Evolutionary conservation across 2,888 invertebrate species (phyloP).

Genomic region (Oscheius onirici): DNA sequence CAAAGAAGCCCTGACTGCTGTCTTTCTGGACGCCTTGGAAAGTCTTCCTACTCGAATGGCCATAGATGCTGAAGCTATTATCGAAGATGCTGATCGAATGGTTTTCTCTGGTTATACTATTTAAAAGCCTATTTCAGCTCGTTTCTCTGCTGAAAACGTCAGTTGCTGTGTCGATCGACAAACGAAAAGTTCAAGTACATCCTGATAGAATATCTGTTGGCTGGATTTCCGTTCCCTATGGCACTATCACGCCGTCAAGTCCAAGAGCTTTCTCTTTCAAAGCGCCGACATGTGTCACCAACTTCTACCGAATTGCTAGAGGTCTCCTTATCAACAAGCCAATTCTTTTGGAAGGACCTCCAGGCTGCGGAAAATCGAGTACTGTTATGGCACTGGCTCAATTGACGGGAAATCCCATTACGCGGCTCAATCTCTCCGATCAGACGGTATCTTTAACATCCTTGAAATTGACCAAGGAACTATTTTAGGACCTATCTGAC

Average conservation of each 20-base stretch:
- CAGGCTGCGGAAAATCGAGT: slow-evolving; percentile 98
- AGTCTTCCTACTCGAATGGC: slow-evolving; percentile 92
- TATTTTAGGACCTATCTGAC: slow-evolving; percentile 87
- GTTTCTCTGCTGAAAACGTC: not conserved
- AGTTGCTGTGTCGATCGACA: not conserved
- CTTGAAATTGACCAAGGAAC: not conserved
- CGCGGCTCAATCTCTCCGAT: slow-evolving; percentile 95
- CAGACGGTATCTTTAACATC: slow-evolving; percentile 84
- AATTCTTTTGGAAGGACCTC: slow-evolving; percentile 89
- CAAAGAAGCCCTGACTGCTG: slow-evolving; percentile 75
- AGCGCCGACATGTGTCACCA: slow-evolving; percentile 77
- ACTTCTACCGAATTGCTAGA: slow-evolving; percentile 84
- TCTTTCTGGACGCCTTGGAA: slow-evolving; percentile 88
- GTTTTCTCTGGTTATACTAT: slow-evolving; percentile 22
- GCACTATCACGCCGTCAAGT: slow-evolving; percentile 79
- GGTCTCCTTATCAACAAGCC: slow-evolving; percentile 85
- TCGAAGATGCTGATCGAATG: slow-evolving; percentile 46
- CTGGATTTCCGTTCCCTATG: slow-evolving; percentile 45
- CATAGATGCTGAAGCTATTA: slow-evolving; percentile 38
- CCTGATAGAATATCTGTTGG: slow-evolving; percentile 36
- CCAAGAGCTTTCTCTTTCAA: slow-evolving; percentile 68
- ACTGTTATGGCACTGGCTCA: slow-evolving; percentile 88
- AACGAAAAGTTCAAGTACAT: not conserved
- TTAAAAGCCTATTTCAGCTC: slow-evolving; percentile 10
- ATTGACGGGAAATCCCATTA: slow-evolving; percentile 83